These are phyloP conservation scores for Eutolmus rufibarbis DNA, from an alignment of 2,888 invertebrate species.

Conservation along the genomic window DNA sequence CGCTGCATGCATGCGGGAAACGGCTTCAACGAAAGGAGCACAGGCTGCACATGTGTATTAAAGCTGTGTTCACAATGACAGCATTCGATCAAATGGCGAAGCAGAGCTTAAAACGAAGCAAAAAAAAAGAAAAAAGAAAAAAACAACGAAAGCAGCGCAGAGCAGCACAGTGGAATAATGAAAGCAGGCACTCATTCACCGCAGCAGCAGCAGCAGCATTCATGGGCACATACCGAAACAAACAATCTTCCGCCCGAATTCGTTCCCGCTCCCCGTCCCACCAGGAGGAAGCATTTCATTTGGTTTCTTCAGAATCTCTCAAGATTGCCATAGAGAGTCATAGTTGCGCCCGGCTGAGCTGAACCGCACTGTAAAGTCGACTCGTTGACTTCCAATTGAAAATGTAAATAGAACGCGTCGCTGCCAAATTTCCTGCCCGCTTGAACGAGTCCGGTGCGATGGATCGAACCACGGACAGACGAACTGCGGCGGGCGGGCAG, in stretches of 20 bases:
- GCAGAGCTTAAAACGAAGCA: not conserved
- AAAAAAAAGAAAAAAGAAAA: not conserved
- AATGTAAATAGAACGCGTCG: constrained; percentile 35
- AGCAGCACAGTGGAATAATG: not conserved
- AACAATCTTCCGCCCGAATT: not conserved
- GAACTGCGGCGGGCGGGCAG: not conserved
- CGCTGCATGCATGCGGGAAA: not conserved
- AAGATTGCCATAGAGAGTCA: not conserved
- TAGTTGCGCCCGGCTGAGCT: constrained; percentile 18
- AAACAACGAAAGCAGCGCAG: not conserved
- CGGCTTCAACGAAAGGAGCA: not conserved
- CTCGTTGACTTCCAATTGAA: constrained; percentile 23
- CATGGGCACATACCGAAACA: constrained; percentile 2
- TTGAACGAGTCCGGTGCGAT: not conserved
- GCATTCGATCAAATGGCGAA: not conserved
- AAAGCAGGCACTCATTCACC: constrained; percentile 9
- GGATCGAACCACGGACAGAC: not conserved
- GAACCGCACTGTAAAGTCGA: not conserved
- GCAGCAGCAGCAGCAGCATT: not conserved
- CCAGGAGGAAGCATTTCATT: not conserved
- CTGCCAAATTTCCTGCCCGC: constrained; percentile 15
- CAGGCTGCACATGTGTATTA: not conserved
- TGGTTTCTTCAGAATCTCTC: not conserved
- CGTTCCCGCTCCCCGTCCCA: not conserved
- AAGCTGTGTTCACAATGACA: not conserved